Evolutionary conservation across 2,888 invertebrate genomes (phyloP).

Genomic region (Gisinianus flammeolus): DNA sequence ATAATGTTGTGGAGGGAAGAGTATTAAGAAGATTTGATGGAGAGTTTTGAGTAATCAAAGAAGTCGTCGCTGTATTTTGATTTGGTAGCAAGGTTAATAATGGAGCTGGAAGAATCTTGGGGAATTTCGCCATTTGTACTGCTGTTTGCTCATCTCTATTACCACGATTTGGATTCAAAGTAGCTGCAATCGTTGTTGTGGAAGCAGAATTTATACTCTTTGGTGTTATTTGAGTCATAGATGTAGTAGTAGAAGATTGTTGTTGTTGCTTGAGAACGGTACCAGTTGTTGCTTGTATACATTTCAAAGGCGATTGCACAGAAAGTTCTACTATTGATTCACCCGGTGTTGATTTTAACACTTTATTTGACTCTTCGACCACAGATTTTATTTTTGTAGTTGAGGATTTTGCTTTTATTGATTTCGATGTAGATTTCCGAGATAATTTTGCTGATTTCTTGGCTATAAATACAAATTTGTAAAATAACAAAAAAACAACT

Average conservation of each 20-base stretch:
- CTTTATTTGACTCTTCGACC: constrained; percentile 9
- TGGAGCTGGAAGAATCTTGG: constrained; percentile 50
- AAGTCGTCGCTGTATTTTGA: neutral
- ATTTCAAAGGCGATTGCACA: neutral
- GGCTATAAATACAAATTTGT: constrained; percentile 21
- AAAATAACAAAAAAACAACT: neutral
- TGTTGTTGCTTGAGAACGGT: neutral
- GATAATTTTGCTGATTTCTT: constrained; percentile 42
- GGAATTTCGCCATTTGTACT: constrained; percentile 48
- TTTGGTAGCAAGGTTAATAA: constrained; percentile 9
- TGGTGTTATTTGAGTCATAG: neutral
- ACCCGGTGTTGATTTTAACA: constrained; percentile 18
- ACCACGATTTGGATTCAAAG: neutral
- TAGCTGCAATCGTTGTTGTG: neutral
- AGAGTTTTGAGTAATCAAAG: constrained; percentile 2
- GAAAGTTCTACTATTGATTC: constrained; percentile 27
- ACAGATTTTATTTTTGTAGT: constrained; percentile 26
- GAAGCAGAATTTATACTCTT: constrained; percentile 11
- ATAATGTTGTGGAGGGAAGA: constrained; percentile 28
- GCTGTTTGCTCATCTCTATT: constrained; percentile 41
- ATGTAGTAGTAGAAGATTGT: neutral
- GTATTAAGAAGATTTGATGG: constrained; percentile 8
- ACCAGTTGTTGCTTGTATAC: neutral
- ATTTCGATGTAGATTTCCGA: constrained; percentile 29
- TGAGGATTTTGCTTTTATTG: constrained; percentile 28